Evolutionary conservation across 2,888 invertebrate species (phyloP).

Genomic region (Tuta absoluta): DNA sequence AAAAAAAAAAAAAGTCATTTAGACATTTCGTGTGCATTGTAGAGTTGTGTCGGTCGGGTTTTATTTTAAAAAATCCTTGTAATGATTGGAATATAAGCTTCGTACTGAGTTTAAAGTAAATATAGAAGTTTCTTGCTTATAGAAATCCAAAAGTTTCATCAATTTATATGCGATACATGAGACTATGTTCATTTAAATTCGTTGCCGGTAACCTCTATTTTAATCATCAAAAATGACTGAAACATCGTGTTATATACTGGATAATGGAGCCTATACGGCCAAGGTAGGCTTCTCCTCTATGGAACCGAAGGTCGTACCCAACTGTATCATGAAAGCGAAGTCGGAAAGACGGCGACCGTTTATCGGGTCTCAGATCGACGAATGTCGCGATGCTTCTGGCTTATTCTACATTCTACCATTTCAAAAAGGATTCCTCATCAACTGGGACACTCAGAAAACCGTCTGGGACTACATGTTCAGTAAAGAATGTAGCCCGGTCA

Average conservation of each 20-base stretch:
- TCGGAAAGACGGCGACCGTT: slow-evolving; percentile 96
- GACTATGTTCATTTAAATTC: neutral
- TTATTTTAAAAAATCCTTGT: neutral
- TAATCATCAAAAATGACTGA: slow-evolving; percentile 56
- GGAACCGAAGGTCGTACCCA: slow-evolving; percentile 90
- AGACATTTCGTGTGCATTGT: neutral
- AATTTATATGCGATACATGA: neutral
- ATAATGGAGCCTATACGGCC: slow-evolving; percentile 93
- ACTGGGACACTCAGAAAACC: slow-evolving; percentile 97
- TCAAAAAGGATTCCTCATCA: slow-evolving; percentile 96
- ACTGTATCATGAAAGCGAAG: slow-evolving; percentile 99
- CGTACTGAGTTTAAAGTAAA: neutral
- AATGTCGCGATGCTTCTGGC: slow-evolving; percentile 97
- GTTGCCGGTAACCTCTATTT: slow-evolving; percentile 46
- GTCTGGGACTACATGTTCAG: slow-evolving; percentile 98
- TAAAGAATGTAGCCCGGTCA: slow-evolving; percentile 90
- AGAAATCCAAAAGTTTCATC: neutral
- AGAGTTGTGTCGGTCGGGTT: neutral
- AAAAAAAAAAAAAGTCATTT: too few species aligned
- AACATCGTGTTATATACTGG: slow-evolving; percentile 85
- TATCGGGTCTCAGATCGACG: slow-evolving; percentile 95
- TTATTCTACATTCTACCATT: slow-evolving; percentile 96
- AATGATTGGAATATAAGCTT: neutral
- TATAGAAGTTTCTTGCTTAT: neutral
- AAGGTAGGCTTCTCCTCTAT: slow-evolving; percentile 91